Evolutionary conservation across 2,113 vertebrate genomes (phyloP), one percentile per base, ranked within the genome.

Genomic region (Chaenogobius annularis): DNA sequence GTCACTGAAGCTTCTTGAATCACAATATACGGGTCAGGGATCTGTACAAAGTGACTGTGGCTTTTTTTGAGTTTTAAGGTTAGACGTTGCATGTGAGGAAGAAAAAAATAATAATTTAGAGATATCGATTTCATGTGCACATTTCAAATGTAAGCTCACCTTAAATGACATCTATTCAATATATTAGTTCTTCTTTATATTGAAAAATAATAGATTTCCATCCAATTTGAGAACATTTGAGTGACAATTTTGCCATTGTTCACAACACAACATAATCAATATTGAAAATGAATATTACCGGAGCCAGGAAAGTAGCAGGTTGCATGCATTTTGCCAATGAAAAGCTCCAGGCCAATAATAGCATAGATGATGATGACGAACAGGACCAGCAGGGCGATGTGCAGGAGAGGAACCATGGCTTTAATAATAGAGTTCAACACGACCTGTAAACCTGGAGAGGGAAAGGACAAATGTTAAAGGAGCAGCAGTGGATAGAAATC

Each of bases 371-470:
- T 99, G 91, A 99, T 99, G 90, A 99, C 97, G 89, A 99, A 99
- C 87, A 99, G 94, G 90, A 99, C 98, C 93, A 99, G 94, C 89
- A 99, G 96, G 89, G 97, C 97, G 79, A 99, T 99, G 93, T 99
- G 98, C 81, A 99, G 96, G 73, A 99, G 96, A 85, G 98, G 98
- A 66, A 99, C 97, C 97, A 99, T 99, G 96, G 98, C 98, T 98
- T 99, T 99, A 93, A 99, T 98, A 91, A 99, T 99, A 94, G 98
- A 99, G 93, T 99, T 99, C 95, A 99, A 93, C 93, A 99, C 98
- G 93, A 99, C 98, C 94, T 99, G 98, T 95, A 99, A 98, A 97
- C 98, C 98, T 99, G 73, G 77, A 84, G 85, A 81, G 76, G 86
- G 65, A 81, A 59, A 72, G 79, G 70, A 82, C 9, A 46, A 54